Evolutionary conservation across 2,113 vertebrate genomes (phyloP).

Genomic region (Caranx ignobilis): DNA sequence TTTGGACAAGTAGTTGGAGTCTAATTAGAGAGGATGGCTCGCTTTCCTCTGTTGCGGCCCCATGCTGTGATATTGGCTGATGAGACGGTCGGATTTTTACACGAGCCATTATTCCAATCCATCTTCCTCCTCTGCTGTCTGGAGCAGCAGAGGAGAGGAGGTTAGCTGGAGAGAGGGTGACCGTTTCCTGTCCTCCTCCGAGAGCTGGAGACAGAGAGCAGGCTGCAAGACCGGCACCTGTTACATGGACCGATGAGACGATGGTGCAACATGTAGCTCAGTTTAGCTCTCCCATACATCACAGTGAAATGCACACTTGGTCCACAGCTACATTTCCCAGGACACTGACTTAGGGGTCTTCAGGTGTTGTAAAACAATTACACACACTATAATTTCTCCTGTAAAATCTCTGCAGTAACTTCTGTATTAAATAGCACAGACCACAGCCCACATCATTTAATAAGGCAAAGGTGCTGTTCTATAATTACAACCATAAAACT

Average conservation of each 20-base stretch:
- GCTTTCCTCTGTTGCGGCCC: conserved; percentile 42
- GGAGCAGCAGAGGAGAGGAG: conserved; percentile 46
- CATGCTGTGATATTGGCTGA: conserved; percentile 67
- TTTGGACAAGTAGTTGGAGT: conserved; percentile 54
- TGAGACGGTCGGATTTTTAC: conserved; percentile 54
- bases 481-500: not conserved
- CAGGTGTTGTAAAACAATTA: conserved; percentile 27
- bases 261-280: conserved; percentile 22
- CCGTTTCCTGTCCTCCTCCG: conserved; percentile 54
- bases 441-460: not conserved
- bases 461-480: conserved; percentile 7
- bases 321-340: not conserved
- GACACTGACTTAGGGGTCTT: conserved; percentile 1
- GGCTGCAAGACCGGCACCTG: conserved; percentile 14
- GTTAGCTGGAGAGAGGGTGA: conserved; percentile 60
- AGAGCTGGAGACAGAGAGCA: conserved; percentile 3
- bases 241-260: conserved; percentile 37
- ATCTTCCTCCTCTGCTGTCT: conserved; percentile 64
- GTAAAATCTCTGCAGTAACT: conserved; percentile 23
- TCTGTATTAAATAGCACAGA: conserved; percentile 19
- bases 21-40: conserved; percentile 69
- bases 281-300: conserved; percentile 31
- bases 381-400: conserved; percentile 12
- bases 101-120: conserved; percentile 65
- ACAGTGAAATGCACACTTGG: not conserved